These are phyloP conservation scores for Notocelia uddmanniana DNA, from an alignment of 2,888 invertebrate genomes.

Conservation along the genomic window DNA sequence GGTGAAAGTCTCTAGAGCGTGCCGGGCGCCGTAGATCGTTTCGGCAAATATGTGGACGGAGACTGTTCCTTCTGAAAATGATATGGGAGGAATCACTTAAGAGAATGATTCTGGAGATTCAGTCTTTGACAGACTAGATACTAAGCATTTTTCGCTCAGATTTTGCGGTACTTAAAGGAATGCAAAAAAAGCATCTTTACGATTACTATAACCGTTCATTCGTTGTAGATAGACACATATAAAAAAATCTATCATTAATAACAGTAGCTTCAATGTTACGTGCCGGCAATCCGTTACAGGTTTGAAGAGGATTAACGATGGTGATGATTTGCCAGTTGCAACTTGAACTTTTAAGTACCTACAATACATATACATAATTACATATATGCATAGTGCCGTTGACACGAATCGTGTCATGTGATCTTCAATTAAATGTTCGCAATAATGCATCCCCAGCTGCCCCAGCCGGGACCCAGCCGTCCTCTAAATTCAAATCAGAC, in stretches of 20 bases:
- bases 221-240: too few species aligned
- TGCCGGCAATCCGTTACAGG: neutral
- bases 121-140: too few species aligned
- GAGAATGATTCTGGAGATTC: too few species aligned
- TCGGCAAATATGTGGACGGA: slow-evolving; percentile 84
- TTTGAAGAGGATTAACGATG: neutral
- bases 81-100: neutral
- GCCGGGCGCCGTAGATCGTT: slow-evolving; percentile 90
- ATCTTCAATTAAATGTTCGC: too few species aligned
- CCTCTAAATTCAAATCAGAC: too few species aligned
- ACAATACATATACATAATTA: too few species aligned
- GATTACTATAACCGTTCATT: too few species aligned
- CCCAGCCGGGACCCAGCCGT: too few species aligned
- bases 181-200: too few species aligned
- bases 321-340: neutral
- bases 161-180: too few species aligned
- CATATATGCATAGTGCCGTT: neutral
- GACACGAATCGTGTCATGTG: neutral
- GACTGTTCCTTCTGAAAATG: slow-evolving; percentile 74
- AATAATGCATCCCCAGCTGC: too few species aligned
- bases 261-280: neutral
- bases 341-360: slow-evolving; percentile 1
- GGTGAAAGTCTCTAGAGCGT: slow-evolving; percentile 91
- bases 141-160: too few species aligned
- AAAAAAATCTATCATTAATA: neutral